Conservation (phyloP, 1,140 invertebrate species). For the Bombus breviceps region DNA sequence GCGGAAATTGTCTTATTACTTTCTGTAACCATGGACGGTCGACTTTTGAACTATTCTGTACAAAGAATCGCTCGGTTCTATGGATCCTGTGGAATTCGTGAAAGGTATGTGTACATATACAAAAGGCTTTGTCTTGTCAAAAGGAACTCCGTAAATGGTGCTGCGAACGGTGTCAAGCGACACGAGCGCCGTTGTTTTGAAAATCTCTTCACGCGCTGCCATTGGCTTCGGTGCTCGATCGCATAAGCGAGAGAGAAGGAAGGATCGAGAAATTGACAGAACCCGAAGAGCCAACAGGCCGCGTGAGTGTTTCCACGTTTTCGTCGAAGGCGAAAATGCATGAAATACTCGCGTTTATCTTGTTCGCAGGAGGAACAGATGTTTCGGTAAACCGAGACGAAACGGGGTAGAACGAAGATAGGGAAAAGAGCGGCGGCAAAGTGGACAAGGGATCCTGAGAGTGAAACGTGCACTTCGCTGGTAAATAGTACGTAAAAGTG, state of each 20-base stretch:
- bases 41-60: not conserved
- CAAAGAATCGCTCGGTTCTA: not conserved
- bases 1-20: not conserved
- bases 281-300: not conserved
- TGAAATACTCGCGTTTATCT: not conserved
- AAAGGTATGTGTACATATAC: too few species aligned
- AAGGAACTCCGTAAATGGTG: not conserved
- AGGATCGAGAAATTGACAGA: not conserved
- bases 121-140: not conserved
- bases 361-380: not conserved
- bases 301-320: not conserved
- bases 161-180: not conserved
- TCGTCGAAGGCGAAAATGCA: not conserved
- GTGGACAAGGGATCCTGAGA: slow-evolving; percentile 43
- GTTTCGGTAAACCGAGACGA: not conserved
- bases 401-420: not conserved
- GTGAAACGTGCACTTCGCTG: slow-evolving; percentile 24
- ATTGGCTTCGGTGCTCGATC: not conserved
- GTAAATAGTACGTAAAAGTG: slow-evolving; percentile 20
- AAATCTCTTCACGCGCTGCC: not conserved
- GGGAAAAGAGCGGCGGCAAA: slow-evolving; percentile 52
- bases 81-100: not conserved
- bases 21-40: not conserved
- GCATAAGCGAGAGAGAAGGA: not conserved
- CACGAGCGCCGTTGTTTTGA: not conserved